These are phyloP conservation scores for Arothron firmamentum DNA, from an alignment of 2,113 vertebrate species.

Conservation along the genomic window DNA sequence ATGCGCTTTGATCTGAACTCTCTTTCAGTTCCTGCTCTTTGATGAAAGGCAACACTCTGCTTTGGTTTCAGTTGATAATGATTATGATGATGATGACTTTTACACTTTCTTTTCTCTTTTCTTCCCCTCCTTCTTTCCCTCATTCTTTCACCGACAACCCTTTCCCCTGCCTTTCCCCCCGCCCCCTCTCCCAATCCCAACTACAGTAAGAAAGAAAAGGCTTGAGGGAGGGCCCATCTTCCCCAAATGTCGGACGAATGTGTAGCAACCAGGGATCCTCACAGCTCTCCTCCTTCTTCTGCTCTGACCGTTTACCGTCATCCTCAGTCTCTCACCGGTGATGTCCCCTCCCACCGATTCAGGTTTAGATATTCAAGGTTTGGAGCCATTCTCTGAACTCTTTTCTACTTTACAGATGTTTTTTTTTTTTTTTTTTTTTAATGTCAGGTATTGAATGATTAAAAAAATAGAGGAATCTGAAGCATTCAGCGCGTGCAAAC, in stretches of 20 bases:
- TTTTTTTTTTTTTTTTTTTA: slow-evolving; percentile 3
- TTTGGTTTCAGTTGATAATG: not conserved
- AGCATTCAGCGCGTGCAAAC: slow-evolving; percentile 31
- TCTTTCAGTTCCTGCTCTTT: not conserved
- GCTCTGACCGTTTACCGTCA: slow-evolving; percentile 13
- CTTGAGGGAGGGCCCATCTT: slow-evolving; percentile 93
- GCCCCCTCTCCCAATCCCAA: not conserved
- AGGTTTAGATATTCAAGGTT: slow-evolving; percentile 20
- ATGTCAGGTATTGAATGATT: slow-evolving; percentile 25
- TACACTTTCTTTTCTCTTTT: not conserved
- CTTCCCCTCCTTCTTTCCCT: not conserved
- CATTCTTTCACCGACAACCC: not conserved
- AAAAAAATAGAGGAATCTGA: slow-evolving; percentile 3
- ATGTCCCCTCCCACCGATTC: not conserved
- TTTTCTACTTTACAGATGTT: slow-evolving; percentile 17
- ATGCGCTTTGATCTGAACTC: not conserved
- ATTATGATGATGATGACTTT: not conserved
- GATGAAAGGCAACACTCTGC: slow-evolving; percentile 1
- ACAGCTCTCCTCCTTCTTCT: slow-evolving; percentile 14
- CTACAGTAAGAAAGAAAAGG: slow-evolving; percentile 92
- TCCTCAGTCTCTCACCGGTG: slow-evolving; percentile 25
- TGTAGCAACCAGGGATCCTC: slow-evolving; percentile 74
- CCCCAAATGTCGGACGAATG: slow-evolving; percentile 92
- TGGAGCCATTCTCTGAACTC: slow-evolving; percentile 7
- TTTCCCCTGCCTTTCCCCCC: not conserved